Conservation (phyloP, 2,113 vertebrate species). For the Glareola pratincola region DNA sequence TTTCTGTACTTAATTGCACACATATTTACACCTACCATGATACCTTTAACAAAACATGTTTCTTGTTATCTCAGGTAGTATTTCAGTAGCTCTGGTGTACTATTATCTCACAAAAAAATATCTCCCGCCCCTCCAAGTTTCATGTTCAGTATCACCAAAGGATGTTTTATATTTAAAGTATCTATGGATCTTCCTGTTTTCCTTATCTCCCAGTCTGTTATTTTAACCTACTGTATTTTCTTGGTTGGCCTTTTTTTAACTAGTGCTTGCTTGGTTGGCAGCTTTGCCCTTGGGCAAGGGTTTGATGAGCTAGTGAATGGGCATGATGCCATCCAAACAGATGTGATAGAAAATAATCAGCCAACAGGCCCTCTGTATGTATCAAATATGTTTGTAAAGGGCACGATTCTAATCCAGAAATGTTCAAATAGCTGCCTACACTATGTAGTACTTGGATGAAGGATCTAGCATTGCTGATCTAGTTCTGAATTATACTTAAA, state of each 20-base stretch:
- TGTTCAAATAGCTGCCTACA: not conserved
- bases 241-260: not conserved
- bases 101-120: not conserved
- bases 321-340: slow-evolving; percentile 46
- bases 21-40: not conserved
- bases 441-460: not conserved
- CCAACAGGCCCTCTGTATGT: not conserved
- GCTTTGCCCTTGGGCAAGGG: not conserved
- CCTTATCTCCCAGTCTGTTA: not conserved
- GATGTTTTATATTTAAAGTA: not conserved
- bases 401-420: not conserved
- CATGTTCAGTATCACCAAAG: not conserved
- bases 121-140: not conserved
- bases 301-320: slow-evolving; percentile 26
- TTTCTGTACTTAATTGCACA: not conserved
- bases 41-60: not conserved
- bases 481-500: not conserved
- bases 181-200: not conserved
- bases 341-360: slow-evolving; percentile 27
- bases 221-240: not conserved
- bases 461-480: not conserved
- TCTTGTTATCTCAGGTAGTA: not conserved
- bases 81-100: not conserved
- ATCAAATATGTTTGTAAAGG: not conserved
- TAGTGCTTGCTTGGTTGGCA: not conserved